These are phyloP conservation scores for Pollimyrus isidori DNA, from an alignment of 2,113 vertebrate genomes.

Conservation along the genomic window DNA sequence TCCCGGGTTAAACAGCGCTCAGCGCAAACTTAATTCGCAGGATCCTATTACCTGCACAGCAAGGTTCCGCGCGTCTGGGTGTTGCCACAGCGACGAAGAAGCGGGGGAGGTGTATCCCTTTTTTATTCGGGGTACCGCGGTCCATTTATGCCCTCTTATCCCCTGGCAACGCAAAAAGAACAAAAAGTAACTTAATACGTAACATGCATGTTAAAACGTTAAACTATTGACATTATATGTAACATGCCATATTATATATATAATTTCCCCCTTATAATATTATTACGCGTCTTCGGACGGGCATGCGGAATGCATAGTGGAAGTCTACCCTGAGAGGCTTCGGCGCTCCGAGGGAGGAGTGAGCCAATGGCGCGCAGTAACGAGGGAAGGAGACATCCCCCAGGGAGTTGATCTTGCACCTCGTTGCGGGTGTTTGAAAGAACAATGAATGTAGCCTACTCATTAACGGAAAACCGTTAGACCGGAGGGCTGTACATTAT, in stretches of 20 bases:
- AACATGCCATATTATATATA: neutral
- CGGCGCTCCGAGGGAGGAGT: neutral
- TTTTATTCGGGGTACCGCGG: neutral
- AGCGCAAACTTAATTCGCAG: neutral
- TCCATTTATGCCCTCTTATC: neutral
- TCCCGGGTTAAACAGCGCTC: slow-evolving; percentile 53
- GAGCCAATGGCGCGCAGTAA: slow-evolving; percentile 23
- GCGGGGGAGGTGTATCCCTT: neutral
- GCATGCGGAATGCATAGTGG: neutral
- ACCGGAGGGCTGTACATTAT: slow-evolving; percentile 9
- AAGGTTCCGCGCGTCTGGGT: slow-evolving; percentile 12
- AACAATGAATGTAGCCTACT: slow-evolving; percentile 15
- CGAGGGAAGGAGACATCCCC: slow-evolving; percentile 20
- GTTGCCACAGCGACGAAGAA: slow-evolving; percentile 31
- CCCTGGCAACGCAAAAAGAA: neutral
- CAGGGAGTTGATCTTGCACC: slow-evolving; percentile 23
- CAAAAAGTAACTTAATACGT: neutral
- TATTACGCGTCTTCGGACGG: neutral
- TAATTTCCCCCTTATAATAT: neutral
- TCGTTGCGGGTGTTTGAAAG: slow-evolving; percentile 15
- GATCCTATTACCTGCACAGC: slow-evolving; percentile 21
- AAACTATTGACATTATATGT: neutral
- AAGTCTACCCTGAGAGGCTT: neutral
- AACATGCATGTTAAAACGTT: neutral
- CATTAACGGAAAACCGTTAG: slow-evolving; percentile 23